Evolutionary conservation across 2,888 invertebrate genomes (phyloP).

Genomic region (Mesoligia furuncula): DNA sequence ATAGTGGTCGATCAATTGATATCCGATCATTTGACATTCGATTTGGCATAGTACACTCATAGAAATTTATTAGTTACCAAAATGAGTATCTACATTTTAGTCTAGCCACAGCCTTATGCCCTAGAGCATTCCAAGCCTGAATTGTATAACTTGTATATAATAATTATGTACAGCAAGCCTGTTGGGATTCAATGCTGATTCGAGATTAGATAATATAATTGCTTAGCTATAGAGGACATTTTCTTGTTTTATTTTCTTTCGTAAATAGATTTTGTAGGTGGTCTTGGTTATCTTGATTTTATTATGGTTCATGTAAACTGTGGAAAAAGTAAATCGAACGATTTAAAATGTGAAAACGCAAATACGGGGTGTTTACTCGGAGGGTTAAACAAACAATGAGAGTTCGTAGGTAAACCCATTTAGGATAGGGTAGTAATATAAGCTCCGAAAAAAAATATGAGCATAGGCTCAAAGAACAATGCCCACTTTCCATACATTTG

Average conservation of each 20-base stretch:
- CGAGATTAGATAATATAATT: slow-evolving; percentile 52
- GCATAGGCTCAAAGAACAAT: no score
- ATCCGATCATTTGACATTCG: no score
- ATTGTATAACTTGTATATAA: slow-evolving; percentile 13
- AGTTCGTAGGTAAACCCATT: no score
- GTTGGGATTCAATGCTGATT: slow-evolving; percentile 41
- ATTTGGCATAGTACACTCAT: no score
- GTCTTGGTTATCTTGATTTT: slow-evolving; percentile 2
- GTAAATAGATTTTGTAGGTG: slow-evolving; percentile 34
- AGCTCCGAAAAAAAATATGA: no score
- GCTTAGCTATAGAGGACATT: slow-evolving; percentile 29
- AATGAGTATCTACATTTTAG: neutral
- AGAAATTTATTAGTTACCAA: neutral
- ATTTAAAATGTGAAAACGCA: neutral
- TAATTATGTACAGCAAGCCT: slow-evolving; percentile 38
- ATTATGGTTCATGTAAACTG: neutral
- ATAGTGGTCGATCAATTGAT: no score
- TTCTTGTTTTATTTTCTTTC: slow-evolving; percentile 23
- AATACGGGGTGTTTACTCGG: no score
- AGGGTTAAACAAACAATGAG: no score
- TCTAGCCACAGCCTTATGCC: slow-evolving; percentile 19
- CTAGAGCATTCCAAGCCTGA: slow-evolving; percentile 7
- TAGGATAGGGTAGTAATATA: no score
- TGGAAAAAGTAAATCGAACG: neutral
- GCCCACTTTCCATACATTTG: no score